Evolutionary conservation across 2,797 vertebrate species (phyloP).

Genomic region (Ctenopoma kingsleyae): DNA sequence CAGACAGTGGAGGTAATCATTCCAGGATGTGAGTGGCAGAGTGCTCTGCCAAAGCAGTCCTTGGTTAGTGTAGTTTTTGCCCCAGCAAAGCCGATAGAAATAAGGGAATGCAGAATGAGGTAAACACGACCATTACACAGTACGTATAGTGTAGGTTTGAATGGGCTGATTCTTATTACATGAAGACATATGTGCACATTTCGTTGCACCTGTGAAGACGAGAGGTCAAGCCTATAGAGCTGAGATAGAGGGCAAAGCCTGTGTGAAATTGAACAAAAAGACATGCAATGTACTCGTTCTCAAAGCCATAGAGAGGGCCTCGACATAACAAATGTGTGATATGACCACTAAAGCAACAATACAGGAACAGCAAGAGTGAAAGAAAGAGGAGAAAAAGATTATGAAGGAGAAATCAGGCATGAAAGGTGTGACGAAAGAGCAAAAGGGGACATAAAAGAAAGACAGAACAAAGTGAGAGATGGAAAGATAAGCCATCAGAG

Average conservation of each 20-base stretch:
- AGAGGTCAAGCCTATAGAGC: conserved; percentile 30
- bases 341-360: conserved; percentile 77
- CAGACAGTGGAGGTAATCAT: conserved; percentile 28
- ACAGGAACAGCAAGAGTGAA: conserved; percentile 61
- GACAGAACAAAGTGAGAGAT: conserved; percentile 39
- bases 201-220: conserved; percentile 8
- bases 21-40: conserved; percentile 37
- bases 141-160: conserved; percentile 8
- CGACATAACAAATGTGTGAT: conserved; percentile 66
- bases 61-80: conserved; percentile 36
- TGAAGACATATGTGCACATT: not conserved
- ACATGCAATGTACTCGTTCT: conserved; percentile 24
- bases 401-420: conserved; percentile 34
- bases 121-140: conserved; percentile 8
- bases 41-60: conserved; percentile 41
- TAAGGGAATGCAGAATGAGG: conserved; percentile 38
- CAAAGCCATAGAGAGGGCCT: conserved; percentile 27
- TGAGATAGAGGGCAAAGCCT: not conserved
- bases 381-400: conserved; percentile 2
- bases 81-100: conserved; percentile 27
- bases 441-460: conserved; percentile 55
- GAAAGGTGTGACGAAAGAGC: conserved; percentile 65
- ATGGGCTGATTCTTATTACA: conserved; percentile 15
- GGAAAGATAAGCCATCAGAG: conserved; percentile 17
- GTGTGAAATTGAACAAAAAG: conserved; percentile 40